These are phyloP conservation scores for Rhysida immarginata DNA, from an alignment of 1,140 invertebrate genomes.

Conservation along the genomic window DNA sequence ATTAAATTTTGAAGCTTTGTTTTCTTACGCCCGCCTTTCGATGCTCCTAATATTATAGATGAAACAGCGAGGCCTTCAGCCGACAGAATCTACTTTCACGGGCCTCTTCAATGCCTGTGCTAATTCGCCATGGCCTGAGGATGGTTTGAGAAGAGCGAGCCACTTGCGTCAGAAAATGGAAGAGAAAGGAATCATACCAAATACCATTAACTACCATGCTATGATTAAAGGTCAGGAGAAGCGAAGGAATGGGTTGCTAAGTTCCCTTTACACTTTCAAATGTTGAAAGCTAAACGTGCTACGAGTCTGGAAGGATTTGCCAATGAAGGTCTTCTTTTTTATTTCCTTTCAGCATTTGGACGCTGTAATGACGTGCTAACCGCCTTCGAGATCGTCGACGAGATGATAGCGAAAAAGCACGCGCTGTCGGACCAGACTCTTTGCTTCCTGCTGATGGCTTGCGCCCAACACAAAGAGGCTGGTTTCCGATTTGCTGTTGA, in stretches of 20 bases:
- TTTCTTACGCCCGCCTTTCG: too few relatives aligned
- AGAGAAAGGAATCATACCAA: conserved; percentile 48
- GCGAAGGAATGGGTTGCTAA: neutral
- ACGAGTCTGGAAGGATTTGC: neutral
- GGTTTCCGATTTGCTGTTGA: conserved; percentile 64
- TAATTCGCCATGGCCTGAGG: conserved; percentile 48
- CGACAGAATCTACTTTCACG: conserved; percentile 55
- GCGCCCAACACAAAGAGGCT: conserved; percentile 52
- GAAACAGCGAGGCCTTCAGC: conserved; percentile 51
- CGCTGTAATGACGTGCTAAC: conserved; percentile 53
- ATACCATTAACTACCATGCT: conserved; percentile 62
- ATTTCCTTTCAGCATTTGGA: conserved; percentile 47
- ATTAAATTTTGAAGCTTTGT: too few relatives aligned
- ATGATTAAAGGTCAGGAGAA: conserved; percentile 52
- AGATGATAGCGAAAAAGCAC: conserved; percentile 52
- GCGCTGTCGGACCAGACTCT: conserved; percentile 49
- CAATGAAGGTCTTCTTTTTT: conserved; percentile 14
- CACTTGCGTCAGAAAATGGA: conserved; percentile 47
- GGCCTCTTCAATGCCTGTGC: conserved; percentile 75
- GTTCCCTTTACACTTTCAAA: neutral
- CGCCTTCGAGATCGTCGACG: conserved; percentile 65
- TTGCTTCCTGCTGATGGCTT: conserved; percentile 65
- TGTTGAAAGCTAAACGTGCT: neutral
- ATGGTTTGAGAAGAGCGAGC: conserved; percentile 46
- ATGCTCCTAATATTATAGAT: conserved; percentile 45